Evolutionary conservation across 2,888 invertebrate genomes (phyloP).

Genomic region (Bombyx huttoni): DNA sequence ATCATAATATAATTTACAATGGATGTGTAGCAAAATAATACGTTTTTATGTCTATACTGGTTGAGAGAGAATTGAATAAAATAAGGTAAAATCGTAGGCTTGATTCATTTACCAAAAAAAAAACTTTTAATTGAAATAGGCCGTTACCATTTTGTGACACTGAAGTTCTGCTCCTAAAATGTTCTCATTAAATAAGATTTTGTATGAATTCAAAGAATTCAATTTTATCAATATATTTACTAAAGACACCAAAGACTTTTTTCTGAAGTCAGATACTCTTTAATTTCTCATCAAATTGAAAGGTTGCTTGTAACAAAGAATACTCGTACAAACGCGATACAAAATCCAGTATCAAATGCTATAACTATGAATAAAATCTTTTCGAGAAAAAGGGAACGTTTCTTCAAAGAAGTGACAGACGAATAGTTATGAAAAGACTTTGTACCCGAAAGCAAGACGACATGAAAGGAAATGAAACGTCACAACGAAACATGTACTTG

Average conservation of each 20-base stretch:
- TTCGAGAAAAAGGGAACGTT: neutral
- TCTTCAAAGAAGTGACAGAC: neutral
- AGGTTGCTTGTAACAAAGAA: neutral
- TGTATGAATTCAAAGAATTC: too few relatives aligned
- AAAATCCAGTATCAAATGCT: neutral
- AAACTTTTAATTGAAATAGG: too few relatives aligned
- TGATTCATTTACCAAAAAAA: too few relatives aligned
- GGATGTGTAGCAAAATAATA: too few relatives aligned
- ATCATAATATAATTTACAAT: too few relatives aligned
- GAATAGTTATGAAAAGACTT: neutral
- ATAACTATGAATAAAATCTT: neutral
- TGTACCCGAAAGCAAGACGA: neutral
- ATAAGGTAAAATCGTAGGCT: too few relatives aligned
- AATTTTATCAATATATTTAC: too few relatives aligned
- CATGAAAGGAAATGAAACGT: neutral
- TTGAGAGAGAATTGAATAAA: too few relatives aligned
- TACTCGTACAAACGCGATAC: neutral
- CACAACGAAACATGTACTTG: neutral
- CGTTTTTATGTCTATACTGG: too few relatives aligned
- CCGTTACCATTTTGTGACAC: too few relatives aligned
- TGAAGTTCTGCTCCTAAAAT: too few relatives aligned
- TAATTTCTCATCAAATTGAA: neutral
- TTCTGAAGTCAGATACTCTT: neutral
- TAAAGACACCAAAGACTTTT: neutral
- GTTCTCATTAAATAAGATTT: too few relatives aligned